These are phyloP conservation scores for Callipepla californica DNA, from an alignment of 2,113 vertebrate species.

Conservation along the genomic window DNA sequence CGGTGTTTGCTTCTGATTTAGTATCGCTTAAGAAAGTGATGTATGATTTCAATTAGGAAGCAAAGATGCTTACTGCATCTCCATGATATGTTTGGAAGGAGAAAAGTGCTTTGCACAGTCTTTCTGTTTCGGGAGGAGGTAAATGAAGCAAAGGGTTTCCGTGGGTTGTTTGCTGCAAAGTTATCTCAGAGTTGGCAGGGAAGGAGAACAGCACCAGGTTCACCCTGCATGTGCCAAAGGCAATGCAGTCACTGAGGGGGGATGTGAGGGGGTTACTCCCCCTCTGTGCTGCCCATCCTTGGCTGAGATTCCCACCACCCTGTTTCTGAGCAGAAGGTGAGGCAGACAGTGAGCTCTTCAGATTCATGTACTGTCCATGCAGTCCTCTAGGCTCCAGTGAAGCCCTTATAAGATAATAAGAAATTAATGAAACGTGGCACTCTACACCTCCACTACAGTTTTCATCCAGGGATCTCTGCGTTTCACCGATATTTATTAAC, in stretches of 20 bases:
- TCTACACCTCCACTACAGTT: slow-evolving; percentile 36
- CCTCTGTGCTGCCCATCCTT: not conserved
- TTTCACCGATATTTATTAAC: slow-evolving; percentile 62
- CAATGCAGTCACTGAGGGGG: fast-evolving
- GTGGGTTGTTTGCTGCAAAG: slow-evolving; percentile 41
- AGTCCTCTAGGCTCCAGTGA: slow-evolving; percentile 52
- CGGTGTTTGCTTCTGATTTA: slow-evolving; percentile 51
- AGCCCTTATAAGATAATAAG: slow-evolving; percentile 66
- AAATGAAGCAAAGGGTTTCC: slow-evolving; percentile 10
- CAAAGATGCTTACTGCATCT: slow-evolving; percentile 71
- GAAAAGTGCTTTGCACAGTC: slow-evolving; percentile 63
- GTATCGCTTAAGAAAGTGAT: slow-evolving; percentile 70
- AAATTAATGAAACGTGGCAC: slow-evolving; percentile 65
- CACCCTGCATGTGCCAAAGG: fast-evolving
- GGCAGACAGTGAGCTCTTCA: slow-evolving; percentile 34
- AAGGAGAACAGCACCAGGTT: not conserved
- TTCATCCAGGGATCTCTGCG: slow-evolving; percentile 25
- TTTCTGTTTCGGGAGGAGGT: slow-evolving; percentile 52
- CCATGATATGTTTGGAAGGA: slow-evolving; percentile 58
- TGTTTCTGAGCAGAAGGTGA: slow-evolving; percentile 49
- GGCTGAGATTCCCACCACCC: not conserved
- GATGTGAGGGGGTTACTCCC: not conserved
- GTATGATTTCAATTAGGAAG: slow-evolving; percentile 73
- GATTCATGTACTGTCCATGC: slow-evolving; percentile 64
- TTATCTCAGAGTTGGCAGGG: slow-evolving; percentile 48